Base-by-base conservation (phyloP, 2,113 vertebrate genomes). In the Cebidichthys violaceus region DNA sequence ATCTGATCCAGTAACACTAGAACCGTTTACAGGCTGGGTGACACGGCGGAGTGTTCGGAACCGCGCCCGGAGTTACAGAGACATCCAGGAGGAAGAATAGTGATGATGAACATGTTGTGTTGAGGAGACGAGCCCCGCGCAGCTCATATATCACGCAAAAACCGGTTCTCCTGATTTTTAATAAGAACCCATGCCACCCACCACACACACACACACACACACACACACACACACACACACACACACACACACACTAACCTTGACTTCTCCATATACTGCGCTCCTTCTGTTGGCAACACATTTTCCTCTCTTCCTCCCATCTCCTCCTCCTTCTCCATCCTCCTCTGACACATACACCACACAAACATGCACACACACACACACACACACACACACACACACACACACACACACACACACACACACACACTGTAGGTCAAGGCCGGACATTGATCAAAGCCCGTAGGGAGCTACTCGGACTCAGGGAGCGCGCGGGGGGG, bases 211-310 rank as follows among this genome's bases (percentile, higher is more conserved):
- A 9, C 45, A 37, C 70, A 55, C 70, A 37, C 75, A 47, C 68
- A 14, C 45, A 45, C 69, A 55, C 71, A 39, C 71, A 77, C 88
- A 95, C 14, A 17, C 6, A 50, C 47, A 20, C 14, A 7, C 33
- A 8, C 95, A 93, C 95, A 61, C 67, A 35, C 68, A 14, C 88
- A 95, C 73, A 60, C 59, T 96, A 96, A 97, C 96, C 96, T 97
- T 97, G 96, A 97, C 97, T 96, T 96, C 96, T 96, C 91, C 92
- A 91, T 95, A 94, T 96, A 96, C 96, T 94, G 94, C 86, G 92
- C 96, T 97, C 96, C 97, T 97, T 97, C 96, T 97, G 96, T 95
- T 96, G 95, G 94, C 95, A 82, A 96, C 96, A 94, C 95, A 96
- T 94, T 92, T 82, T 80, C 78, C 70, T 47, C 69, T 72, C 47